Evolutionary conservation across 2,888 invertebrate genomes (phyloP).

Genomic region (Villa cingulata): DNA sequence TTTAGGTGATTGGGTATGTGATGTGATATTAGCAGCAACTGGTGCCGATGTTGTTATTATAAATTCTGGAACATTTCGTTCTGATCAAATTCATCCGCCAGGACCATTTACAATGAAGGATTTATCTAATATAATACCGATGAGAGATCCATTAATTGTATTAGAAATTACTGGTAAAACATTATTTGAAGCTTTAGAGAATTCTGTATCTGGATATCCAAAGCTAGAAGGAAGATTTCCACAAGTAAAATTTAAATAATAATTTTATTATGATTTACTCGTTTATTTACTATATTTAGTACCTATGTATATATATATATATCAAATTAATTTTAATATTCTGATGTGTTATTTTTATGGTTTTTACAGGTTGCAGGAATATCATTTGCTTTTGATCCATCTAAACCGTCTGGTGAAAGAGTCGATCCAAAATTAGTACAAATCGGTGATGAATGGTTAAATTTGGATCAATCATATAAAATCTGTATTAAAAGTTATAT

Average conservation of each 20-base stretch:
- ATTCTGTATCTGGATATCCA: slow-evolving; percentile 74
- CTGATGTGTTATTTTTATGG: not conserved
- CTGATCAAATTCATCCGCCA: slow-evolving; percentile 49
- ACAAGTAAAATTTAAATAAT: slow-evolving; percentile 44
- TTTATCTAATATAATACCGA: slow-evolving; percentile 68
- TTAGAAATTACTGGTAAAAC: slow-evolving; percentile 56
- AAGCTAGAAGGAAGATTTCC: slow-evolving; percentile 80
- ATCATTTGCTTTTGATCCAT: slow-evolving; percentile 62
- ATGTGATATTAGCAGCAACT: slow-evolving; percentile 69
- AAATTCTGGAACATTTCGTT: slow-evolving; percentile 53
- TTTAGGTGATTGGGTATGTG: slow-evolving; percentile 73
- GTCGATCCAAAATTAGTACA: slow-evolving; percentile 59
- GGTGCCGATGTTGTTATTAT: slow-evolving; percentile 73
- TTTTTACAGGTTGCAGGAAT: slow-evolving; percentile 52
- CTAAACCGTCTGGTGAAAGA: slow-evolving; percentile 52
- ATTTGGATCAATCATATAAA: slow-evolving; percentile 54
- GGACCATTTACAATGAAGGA: slow-evolving; percentile 78
- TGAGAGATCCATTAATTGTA: slow-evolving; percentile 71
- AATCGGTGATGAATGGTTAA: slow-evolving; percentile 74
- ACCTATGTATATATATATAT: no score
- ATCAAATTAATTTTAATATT: not conserved
- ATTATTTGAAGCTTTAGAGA: slow-evolving; percentile 62
- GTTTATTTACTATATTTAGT: not conserved
- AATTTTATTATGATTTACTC: not conserved
- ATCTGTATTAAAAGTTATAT: slow-evolving; percentile 74